Evolutionary conservation across 1,140 invertebrate species (phyloP).

Genomic region (Solenopsis invicta): DNA sequence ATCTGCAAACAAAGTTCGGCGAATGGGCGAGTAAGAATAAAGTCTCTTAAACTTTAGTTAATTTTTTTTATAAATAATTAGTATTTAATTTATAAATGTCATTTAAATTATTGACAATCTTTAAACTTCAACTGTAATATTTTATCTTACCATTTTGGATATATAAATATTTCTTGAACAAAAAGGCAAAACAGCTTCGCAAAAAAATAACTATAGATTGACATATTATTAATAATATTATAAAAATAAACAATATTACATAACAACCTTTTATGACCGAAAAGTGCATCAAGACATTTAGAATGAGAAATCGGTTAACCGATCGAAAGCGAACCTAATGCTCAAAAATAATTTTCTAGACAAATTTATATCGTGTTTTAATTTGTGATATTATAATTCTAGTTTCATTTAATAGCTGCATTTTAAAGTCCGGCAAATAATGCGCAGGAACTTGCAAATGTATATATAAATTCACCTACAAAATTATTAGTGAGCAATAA

Average conservation of each 20-base stretch:
- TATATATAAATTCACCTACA: too few species aligned
- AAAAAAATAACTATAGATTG: not conserved
- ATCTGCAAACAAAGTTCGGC: conserved; percentile 82
- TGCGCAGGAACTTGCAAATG: too few species aligned
- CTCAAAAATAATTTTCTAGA: too few species aligned
- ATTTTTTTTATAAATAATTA: not conserved
- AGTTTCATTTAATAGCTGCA: too few species aligned
- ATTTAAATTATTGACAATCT: not conserved
- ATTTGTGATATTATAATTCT: too few species aligned
- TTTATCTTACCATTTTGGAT: not conserved
- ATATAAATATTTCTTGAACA: not conserved
- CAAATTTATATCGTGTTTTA: too few species aligned
- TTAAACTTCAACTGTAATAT: not conserved
- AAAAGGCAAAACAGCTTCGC: not conserved
- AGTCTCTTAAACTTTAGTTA: not conserved
- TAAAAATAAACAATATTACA: not conserved
- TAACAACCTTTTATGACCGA: too few species aligned
- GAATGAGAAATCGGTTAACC: too few species aligned
- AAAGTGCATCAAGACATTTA: too few species aligned
- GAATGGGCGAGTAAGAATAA: conserved; percentile 84
- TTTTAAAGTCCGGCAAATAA: too few species aligned
- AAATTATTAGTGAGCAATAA: too few species aligned
- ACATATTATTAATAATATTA: not conserved
- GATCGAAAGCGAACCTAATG: too few species aligned
- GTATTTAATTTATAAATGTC: not conserved